A percentile compares a stretch with the other conserved stretches of the same genome.
These are phyloP conservation scores for Caloenas nicobarica DNA, from an alignment of 2,113 vertebrate species.

Conservation along the genomic window DNA sequence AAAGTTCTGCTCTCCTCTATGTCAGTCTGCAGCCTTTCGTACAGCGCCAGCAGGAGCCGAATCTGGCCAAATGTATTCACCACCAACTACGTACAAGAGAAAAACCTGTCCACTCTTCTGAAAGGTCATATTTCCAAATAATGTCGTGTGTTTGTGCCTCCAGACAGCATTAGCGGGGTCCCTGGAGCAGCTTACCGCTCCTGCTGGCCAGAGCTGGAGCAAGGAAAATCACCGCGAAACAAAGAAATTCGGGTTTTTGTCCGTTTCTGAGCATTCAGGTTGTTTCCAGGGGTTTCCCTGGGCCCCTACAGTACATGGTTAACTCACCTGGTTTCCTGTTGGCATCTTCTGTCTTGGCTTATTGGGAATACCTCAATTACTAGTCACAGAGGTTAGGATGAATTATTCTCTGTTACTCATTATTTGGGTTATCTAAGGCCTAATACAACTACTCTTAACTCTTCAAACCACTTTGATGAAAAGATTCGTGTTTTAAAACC, in stretches of 20 bases:
- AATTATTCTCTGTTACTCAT: slow-evolving; percentile 6
- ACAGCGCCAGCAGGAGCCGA: background rate
- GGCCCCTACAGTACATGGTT: background rate
- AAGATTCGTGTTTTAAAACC: slow-evolving; percentile 3
- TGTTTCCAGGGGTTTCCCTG: background rate
- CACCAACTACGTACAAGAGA: background rate
- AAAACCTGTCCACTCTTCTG: background rate
- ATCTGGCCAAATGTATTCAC: background rate
- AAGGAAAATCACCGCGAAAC: background rate
- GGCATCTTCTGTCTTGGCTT: background rate
- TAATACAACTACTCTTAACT: slow-evolving; percentile 3
- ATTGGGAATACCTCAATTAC: background rate
- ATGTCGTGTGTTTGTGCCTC: background rate
- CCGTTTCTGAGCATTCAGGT: slow-evolving; percentile 33
- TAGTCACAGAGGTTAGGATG: background rate
- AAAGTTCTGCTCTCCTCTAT: background rate
- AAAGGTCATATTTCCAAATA: background rate
- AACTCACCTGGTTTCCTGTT: slow-evolving; percentile 2
- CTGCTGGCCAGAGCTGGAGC: background rate
- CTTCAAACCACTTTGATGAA: background rate
- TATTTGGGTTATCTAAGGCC: background rate
- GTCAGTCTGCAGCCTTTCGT: background rate
- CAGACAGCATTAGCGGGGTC: background rate
- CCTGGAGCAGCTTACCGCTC: background rate
- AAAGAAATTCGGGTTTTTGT: background rate